These are phyloP conservation scores for Myotis vivesi DNA, from an alignment of 2,797 vertebrate genomes.

Conservation along the genomic window DNA sequence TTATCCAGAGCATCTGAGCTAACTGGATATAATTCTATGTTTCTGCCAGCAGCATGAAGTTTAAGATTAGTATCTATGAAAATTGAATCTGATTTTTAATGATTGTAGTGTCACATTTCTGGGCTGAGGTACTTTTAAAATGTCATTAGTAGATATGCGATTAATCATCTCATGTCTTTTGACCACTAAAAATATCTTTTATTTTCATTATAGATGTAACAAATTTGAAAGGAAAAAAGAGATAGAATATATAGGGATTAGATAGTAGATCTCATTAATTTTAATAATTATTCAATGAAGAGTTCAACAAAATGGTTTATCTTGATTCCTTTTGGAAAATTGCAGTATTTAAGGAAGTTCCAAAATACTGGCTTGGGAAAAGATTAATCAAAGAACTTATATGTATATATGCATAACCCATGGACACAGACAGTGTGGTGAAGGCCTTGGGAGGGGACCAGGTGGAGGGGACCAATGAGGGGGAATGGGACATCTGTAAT, in stretches of 20 bases:
- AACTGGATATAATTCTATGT: conserved; percentile 83
- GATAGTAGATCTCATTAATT: conserved; percentile 76
- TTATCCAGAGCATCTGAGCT: conserved; percentile 74
- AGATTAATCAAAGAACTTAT: too few species aligned
- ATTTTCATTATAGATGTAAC: conserved; percentile 84
- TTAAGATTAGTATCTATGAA: conserved; percentile 86
- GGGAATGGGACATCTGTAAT: too few species aligned
- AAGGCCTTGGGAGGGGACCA: too few species aligned
- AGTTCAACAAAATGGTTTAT: conserved; percentile 32
- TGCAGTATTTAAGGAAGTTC: background rate
- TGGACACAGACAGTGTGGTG: too few species aligned
- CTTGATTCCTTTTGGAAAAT: conserved; percentile 35
- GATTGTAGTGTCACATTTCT: conserved; percentile 84
- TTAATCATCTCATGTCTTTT: conserved; percentile 85
- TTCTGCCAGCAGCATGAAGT: conserved; percentile 82
- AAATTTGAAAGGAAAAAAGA: conserved; percentile 81
- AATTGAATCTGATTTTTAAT: conserved; percentile 87
- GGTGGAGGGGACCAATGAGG: too few species aligned
- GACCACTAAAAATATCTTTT: conserved; percentile 83
- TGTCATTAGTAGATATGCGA: conserved; percentile 81
- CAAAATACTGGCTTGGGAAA: background rate
- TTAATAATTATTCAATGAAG: conserved; percentile 75
- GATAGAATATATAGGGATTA: conserved; percentile 77
- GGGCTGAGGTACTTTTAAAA: conserved; percentile 84
- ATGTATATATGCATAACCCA: too few species aligned